A percentile compares a stretch with the other conserved stretches of the same genome.
Conservation (phyloP, 2,113 vertebrate genomes). For the Gulo gulo region DNA sequence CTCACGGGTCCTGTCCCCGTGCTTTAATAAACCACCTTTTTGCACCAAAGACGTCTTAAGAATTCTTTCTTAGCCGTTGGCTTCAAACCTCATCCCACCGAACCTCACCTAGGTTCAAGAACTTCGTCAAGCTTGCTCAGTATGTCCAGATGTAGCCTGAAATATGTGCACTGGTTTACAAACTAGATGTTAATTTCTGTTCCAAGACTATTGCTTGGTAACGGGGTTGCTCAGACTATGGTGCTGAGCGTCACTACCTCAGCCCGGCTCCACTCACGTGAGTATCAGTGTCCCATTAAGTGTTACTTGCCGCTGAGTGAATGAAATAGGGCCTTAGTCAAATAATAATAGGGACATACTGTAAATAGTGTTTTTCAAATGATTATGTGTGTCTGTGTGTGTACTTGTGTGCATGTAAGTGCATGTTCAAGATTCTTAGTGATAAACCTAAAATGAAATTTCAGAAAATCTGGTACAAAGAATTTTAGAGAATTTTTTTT, state of each 20-base stretch:
- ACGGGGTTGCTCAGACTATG: neutral
- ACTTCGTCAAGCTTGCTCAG: neutral
- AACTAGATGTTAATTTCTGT: neutral
- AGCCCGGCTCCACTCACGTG: fast-evolving
- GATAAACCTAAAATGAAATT: neutral
- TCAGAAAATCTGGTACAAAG: neutral
- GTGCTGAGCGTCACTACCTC: neutral
- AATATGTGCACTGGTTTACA: neutral
- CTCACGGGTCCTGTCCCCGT: too few relatives aligned
- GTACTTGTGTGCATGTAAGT: neutral
- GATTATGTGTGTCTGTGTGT: neutral
- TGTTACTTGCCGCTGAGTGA: neutral
- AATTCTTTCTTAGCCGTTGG: too few relatives aligned
- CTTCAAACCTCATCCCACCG: too few relatives aligned
- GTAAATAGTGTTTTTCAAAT: neutral
- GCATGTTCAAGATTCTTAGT: neutral
- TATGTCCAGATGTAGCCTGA: neutral
- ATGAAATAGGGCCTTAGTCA: neutral
- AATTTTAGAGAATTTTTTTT: neutral
- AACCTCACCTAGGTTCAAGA: too few relatives aligned
- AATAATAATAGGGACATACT: neutral
- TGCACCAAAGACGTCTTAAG: too few relatives aligned
- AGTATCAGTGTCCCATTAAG: neutral
- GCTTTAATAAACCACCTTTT: too few relatives aligned
- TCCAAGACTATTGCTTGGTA: neutral